phyloP scores from a whole-genome alignment of 2,888 invertebrate species.

The Eustalomyia histrio region DNA sequence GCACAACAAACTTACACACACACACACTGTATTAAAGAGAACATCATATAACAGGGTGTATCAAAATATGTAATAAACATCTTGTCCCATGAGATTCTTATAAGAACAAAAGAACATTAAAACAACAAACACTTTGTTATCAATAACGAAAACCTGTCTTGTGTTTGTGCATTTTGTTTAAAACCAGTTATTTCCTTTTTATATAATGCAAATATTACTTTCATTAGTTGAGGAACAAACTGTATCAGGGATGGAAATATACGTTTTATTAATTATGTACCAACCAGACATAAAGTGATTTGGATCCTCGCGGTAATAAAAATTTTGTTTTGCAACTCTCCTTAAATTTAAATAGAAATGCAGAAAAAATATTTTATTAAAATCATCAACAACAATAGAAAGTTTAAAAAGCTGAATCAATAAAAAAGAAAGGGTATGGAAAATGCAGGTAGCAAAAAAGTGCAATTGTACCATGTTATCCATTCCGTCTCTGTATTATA shows the following conservation, averaged over 20 bases:
- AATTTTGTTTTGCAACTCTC: too few species aligned
- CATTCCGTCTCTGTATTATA: background rate
- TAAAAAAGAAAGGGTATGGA: too few species aligned
- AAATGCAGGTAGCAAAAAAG: too few species aligned
- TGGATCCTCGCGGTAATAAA: too few species aligned
- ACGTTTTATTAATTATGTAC: too few species aligned
- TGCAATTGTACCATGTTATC: too few species aligned
- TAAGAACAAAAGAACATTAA: slow-evolving; percentile 9
- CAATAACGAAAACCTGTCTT: slow-evolving; percentile 35
- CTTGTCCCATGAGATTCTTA: slow-evolving; percentile 30
- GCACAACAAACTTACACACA: background rate
- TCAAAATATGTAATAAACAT: background rate
- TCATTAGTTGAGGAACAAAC: slow-evolving; percentile 18
- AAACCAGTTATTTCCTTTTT: slow-evolving; percentile 43
- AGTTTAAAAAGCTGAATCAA: too few species aligned
- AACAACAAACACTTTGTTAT: slow-evolving; percentile 36
- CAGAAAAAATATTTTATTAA: too few species aligned
- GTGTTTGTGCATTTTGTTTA: slow-evolving; percentile 25
- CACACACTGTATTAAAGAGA: background rate
- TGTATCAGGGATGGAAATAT: too few species aligned
- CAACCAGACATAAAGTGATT: too few species aligned
- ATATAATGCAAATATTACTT: slow-evolving; percentile 26
- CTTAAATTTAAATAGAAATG: too few species aligned
- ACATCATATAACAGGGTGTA: slow-evolving; percentile 34
- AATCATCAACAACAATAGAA: too few species aligned